Percentiles rank a stretch among this genome's conserved stretches.
These are phyloP conservation scores for Phytoseiulus persimilis DNA, from an alignment of 2,888 invertebrate genomes.

Conservation along the genomic window DNA sequence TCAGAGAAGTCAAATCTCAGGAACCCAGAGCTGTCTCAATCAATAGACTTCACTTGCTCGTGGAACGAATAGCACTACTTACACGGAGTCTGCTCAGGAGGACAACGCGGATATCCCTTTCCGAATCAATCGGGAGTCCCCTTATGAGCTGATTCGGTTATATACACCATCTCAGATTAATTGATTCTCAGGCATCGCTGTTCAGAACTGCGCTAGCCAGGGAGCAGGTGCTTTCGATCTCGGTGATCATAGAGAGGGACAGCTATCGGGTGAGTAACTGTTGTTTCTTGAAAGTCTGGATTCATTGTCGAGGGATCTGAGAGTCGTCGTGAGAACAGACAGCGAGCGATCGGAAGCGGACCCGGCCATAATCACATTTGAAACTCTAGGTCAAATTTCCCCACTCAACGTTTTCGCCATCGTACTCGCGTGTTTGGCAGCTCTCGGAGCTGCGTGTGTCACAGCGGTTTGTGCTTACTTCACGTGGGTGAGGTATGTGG, in stretches of 20 bases:
- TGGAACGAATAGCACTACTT: too few species aligned
- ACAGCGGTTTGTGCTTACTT: slow-evolving; percentile 15
- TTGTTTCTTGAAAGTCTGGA: background rate
- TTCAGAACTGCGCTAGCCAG: background rate
- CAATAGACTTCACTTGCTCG: too few species aligned
- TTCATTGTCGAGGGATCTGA: background rate
- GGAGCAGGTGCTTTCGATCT: slow-evolving; percentile 34
- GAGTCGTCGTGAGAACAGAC: too few species aligned
- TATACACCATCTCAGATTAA: background rate
- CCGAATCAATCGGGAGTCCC: too few species aligned
- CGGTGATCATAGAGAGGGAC: slow-evolving; percentile 25
- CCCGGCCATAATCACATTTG: background rate
- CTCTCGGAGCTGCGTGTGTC: background rate
- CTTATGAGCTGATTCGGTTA: background rate
- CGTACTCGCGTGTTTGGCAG: background rate
- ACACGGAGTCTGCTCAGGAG: too few species aligned
- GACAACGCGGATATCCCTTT: too few species aligned
- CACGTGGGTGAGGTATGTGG: slow-evolving; percentile 15
- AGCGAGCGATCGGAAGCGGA: too few species aligned
- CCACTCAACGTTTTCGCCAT: slow-evolving; percentile 31
- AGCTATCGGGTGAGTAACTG: background rate
- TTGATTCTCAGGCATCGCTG: background rate
- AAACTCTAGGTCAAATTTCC: background rate
- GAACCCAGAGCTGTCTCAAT: too few species aligned
- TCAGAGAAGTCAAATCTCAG: too few species aligned